phyloP scores from a whole-genome alignment of 2,888 invertebrate genomes.

The Amaurobius ferox region DNA sequence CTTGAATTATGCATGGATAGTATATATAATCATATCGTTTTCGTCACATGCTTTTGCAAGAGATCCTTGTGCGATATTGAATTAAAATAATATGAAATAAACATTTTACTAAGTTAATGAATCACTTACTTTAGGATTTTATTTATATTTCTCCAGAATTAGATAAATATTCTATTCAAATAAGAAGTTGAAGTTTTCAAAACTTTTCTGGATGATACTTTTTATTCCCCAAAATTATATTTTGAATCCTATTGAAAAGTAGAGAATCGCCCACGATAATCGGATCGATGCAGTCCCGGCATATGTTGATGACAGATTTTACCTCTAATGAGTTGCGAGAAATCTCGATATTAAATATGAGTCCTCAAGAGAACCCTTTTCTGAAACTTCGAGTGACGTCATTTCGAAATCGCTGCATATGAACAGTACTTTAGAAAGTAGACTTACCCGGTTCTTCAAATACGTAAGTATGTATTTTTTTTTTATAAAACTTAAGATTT shows the following conservation, averaged over 20 bases:
- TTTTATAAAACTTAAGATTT: no score
- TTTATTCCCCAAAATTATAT: not conserved
- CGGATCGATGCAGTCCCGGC: constrained; percentile 16
- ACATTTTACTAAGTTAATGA: no score
- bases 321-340: constrained; percentile 14
- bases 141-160: no score
- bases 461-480: not conserved
- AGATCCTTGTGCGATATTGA: no score
- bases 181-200: no score
- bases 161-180: no score
- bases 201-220: not conserved
- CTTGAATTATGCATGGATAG: no score
- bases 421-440: not conserved
- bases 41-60: no score
- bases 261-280: not conserved
- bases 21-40: no score
- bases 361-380: constrained; percentile 3
- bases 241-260: not conserved
- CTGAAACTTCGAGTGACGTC: constrained; percentile 6
- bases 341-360: constrained; percentile 9
- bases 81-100: no score
- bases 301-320: constrained; percentile 25
- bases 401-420: not conserved
- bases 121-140: no score
- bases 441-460: not conserved